Conservation (phyloP, 2,888 invertebrate species). For the Stictocephala bisonia region DNA sequence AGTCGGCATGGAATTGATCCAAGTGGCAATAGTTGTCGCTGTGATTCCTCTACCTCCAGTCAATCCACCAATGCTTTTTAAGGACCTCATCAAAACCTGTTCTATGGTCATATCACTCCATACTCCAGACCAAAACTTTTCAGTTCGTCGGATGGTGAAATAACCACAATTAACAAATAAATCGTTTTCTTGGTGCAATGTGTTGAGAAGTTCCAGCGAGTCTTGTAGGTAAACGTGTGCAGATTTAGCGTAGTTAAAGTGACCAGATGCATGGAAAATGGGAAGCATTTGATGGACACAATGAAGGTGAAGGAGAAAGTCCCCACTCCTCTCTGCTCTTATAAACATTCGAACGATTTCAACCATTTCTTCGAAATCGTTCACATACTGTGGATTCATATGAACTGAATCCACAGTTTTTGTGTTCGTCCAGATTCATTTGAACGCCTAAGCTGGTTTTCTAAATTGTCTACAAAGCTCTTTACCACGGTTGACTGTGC, state of each 20-base stretch:
- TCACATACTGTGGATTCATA: too few species aligned
- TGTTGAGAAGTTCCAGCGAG: slow-evolving; percentile 59
- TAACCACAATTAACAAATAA: slow-evolving; percentile 57
- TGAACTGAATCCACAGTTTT: slow-evolving; percentile 32
- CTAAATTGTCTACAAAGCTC: slow-evolving; percentile 14
- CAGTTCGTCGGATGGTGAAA: slow-evolving; percentile 59
- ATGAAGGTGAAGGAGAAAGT: slow-evolving; percentile 59
- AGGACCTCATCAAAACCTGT: slow-evolving; percentile 45
- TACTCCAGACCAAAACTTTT: slow-evolving; percentile 45
- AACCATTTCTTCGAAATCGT: too few species aligned
- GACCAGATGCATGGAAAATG: slow-evolving; percentile 62
- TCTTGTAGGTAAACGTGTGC: slow-evolving; percentile 58
- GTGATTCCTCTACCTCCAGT: slow-evolving; percentile 42
- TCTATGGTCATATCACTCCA: slow-evolving; percentile 51
- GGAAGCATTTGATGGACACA: slow-evolving; percentile 61
- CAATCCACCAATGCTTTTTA: too few species aligned
- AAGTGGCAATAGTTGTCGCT: slow-evolving; percentile 50
- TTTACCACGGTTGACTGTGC: slow-evolving; percentile 17
- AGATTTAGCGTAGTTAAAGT: slow-evolving; percentile 61
- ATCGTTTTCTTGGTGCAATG: slow-evolving; percentile 55
- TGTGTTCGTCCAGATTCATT: slow-evolving; percentile 29
- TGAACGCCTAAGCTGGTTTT: slow-evolving; percentile 2
- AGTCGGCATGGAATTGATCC: slow-evolving; percentile 47
- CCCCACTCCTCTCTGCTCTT: slow-evolving; percentile 30
- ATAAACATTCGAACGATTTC: slow-evolving; percentile 21